These are phyloP conservation scores for Cataglyphis hispanica DNA, from an alignment of 1,140 invertebrate species.

Conservation along the genomic window DNA sequence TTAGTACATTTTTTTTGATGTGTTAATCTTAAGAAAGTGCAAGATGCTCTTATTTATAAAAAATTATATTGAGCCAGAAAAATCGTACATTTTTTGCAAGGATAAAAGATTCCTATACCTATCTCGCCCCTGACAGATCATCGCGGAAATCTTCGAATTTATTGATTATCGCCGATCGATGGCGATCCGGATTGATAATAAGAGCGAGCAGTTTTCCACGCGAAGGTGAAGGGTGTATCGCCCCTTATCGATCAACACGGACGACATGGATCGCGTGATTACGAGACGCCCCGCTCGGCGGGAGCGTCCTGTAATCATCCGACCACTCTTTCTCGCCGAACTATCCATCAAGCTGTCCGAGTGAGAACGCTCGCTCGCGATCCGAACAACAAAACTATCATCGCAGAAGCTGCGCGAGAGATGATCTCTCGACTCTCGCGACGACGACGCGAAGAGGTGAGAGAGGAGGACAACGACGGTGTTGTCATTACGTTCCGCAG, in stretches of 20 bases:
- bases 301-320: slow-evolving; percentile 71
- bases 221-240: slow-evolving; percentile 20
- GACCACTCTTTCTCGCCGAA: slow-evolving; percentile 66
- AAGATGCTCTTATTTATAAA: not conserved
- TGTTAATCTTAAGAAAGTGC: not conserved
- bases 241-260: slow-evolving; percentile 69
- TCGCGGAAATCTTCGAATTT: not conserved
- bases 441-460: not conserved
- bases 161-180: slow-evolving; percentile 17
- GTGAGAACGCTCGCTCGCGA: slow-evolving; percentile 70
- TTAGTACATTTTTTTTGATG: too few relatives aligned
- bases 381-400: slow-evolving; percentile 68
- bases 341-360: slow-evolving; percentile 76
- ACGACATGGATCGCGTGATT: slow-evolving; percentile 68
- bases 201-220: slow-evolving; percentile 34
- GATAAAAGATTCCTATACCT: not conserved
- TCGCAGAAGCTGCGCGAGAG: slow-evolving; percentile 69
- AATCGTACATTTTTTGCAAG: not conserved
- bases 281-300: slow-evolving; percentile 61
- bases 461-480: slow-evolving; percentile 13
- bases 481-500: slow-evolving; percentile 62
- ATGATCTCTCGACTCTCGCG: slow-evolving; percentile 63
- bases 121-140: not conserved
- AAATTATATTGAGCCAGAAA: not conserved
- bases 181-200: slow-evolving; percentile 67